A percentile compares a stretch with the other conserved stretches of the same genome.
These are phyloP conservation scores for Acridotheres tristis DNA, from an alignment of 2,797 vertebrate species.

Conservation along the genomic window DNA sequence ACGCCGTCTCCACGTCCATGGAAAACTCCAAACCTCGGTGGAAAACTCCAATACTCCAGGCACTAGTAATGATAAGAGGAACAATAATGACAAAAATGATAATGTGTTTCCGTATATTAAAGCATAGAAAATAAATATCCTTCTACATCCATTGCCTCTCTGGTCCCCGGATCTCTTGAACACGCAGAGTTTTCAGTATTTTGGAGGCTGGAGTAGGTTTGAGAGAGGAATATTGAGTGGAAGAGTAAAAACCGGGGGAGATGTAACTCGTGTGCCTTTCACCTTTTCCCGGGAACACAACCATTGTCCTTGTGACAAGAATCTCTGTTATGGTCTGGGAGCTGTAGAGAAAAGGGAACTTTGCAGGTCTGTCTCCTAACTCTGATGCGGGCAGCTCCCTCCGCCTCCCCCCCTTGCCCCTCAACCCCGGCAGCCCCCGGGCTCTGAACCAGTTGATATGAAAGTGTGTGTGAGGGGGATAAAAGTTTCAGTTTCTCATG, in stretches of 20 bases:
- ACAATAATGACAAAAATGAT: neutral
- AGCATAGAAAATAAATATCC: neutral
- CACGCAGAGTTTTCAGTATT: neutral
- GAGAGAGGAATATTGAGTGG: neutral
- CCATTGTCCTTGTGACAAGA: slow-evolving; percentile 36
- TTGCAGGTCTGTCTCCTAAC: neutral
- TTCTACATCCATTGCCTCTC: neutral
- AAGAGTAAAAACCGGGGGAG: neutral
- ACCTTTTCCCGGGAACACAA: slow-evolving; percentile 16
- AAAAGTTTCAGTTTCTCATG: slow-evolving; percentile 31
- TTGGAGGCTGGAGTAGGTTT: neutral
- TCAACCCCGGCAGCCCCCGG: neutral
- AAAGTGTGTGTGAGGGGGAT: neutral
- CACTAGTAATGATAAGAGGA: neutral
- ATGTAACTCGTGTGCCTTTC: slow-evolving; percentile 30
- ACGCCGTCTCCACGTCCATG: neutral
- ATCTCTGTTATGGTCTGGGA: slow-evolving; percentile 42
- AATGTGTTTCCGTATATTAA: slow-evolving; percentile 7
- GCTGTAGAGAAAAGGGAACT: slow-evolving; percentile 40
- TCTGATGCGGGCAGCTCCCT: neutral
- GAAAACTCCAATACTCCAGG: slow-evolving; percentile 20
- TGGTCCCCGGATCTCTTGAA: neutral
- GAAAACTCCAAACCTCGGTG: slow-evolving; percentile 29
- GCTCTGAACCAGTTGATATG: slow-evolving; percentile 6
- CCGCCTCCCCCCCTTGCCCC: neutral